Base-by-base conservation (phyloP, 2,888 invertebrate species). In the Orchesellides sinensis region DNA sequence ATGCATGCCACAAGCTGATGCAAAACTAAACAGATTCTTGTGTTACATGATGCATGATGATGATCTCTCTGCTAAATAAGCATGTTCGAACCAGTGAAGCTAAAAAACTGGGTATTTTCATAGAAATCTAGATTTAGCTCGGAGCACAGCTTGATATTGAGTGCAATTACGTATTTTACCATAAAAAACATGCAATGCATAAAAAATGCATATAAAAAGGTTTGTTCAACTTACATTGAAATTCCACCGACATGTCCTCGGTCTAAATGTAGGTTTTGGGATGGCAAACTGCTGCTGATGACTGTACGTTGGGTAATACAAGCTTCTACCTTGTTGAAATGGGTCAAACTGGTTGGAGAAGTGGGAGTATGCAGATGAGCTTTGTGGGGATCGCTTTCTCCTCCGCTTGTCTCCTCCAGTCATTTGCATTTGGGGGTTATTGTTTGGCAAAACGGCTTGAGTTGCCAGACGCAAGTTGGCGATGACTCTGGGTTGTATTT, bases 401-500 rank as follows among this genome's bases (percentile, higher is more conserved):
- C 40, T 23, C 21, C 40, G 14, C 17, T 52, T 19, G 12, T 68
- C 68, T 8, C 19, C 52, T 4, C 23, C 52, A n/a, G n/a, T n/a
- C n/a, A n/a, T n/a, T n/a, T n/a, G n/a, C n/a, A n/a, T n/a, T n/a
- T n/a, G n/a, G n/a, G n/a, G 3, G 23, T 14, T 21, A 14, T n/a
- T 10, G 14, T n/a, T 29, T 5, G 66, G 70, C 2, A 75, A 27
- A 6, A 74, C 74, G n/a, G 74, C 74, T 35, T 74, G 74, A 14
- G 83, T 78, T 21, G 66, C 83, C 29, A 74, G 83, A 52, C 86
- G 84, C 1, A 87, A 65, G 23, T 84, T 69, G 2, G 87, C 87
- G 14, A 78, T 72, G 2, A 88, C 87, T 23, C 85, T 84, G 14
- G 87, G 87, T 70, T 85, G 86, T 27, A 88, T 85, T 69, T 65